Base-by-base conservation (phyloP, 2,113 vertebrate species). In the Thoracochromis brauschi region DNA sequence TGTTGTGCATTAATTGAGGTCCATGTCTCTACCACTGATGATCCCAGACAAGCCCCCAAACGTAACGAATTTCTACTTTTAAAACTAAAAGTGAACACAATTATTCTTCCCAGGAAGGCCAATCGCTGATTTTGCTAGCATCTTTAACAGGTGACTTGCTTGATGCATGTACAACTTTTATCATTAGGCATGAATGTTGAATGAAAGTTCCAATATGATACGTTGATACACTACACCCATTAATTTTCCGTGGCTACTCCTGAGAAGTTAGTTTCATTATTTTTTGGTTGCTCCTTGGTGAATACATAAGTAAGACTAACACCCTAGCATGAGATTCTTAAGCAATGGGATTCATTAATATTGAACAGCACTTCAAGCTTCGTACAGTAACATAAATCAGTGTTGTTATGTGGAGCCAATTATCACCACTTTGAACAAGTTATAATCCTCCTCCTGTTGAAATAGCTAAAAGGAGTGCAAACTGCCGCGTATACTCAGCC, bases 1-100 rank as follows among this genome's bases (percentile, higher is more conserved):
- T 73, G 5, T 73, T 45, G 13, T 9, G 12, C 21, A 71, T 45
- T 71, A 42, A 45, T 6, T 71, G 38, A 68, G n/a, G 63, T 40
- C 63, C 12, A 21, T 14, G n/a, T 68, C 11, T 68, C 33, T 58
- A 21, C 11, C 63, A 5, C 0, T 1, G 35, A 68, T 68, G 63
- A 68, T 68, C 19, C 63, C 63, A 40, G 63, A 68, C 63, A 68
- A 68, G 63, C 19, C 35, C 63, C 19, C 33, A 68, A 38, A 40
- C 11, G 1, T 40, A 14, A 40, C 0, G 0, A 42, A 42, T 42
- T 2, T 35, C 29, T 33, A 38, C 35, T 68, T 68, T 21, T 68
- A 68, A 68, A 68, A 68, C 63, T 40, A 40, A 40, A 40, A 21
- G 60, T 65, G 6, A 65, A 35, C 58, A 65, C 60, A 65, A 65